Evolutionary conservation across 2,797 vertebrate species (phyloP), one percentile per base, ranked within the genome.

Genomic region (Anguilla anguilla): DNA sequence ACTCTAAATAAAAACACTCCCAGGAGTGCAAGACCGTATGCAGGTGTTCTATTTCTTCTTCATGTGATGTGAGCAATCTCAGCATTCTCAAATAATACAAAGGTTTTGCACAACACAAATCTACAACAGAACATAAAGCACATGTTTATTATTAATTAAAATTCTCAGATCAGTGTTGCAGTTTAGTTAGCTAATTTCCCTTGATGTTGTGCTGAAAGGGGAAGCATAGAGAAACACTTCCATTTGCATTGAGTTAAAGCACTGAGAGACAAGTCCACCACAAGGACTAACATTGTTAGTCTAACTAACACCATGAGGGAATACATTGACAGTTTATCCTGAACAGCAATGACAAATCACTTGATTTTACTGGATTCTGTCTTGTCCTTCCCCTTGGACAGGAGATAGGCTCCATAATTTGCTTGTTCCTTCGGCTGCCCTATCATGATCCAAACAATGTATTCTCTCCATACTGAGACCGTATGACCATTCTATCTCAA

Each of bases 101-200:
- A 49, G 0, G 19, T 25, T 51, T 13, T 1, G 51, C 79, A 82
- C 79, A 82, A 25, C 28, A 82, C 13, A 49, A 77, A 43, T 25
- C 17, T 25, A 82, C 46, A 19, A 49, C 7, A 51, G 79, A 25
- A 82, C 0, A 19, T 82, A 82, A 82, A 15, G 19, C 79, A 82
- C 79, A 82, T 51, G 51, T 51, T 51, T 25, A 51, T 82, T 82
- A 82, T 51, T 82, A n/a, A 82, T 51, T 82, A 25, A 82, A 82
- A 82, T 49, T 25, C 1, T 51, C 46, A 49, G 39, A 46, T 81
- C 22, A 81, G 9, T 49, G 2, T n/a, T n/a, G 51, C 79, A 82
- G n/a, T 51, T 51, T 49, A 46, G 31, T 17, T 11, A 49, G 15
- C 39, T 49, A 0, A 51, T 46, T 10, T 82, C 43, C n/a, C 79